These are phyloP conservation scores for Cliona cf. orientalis DNA, from an alignment of 37 sponge, comb jelly and placozoan species.

Conservation along the genomic window DNA sequence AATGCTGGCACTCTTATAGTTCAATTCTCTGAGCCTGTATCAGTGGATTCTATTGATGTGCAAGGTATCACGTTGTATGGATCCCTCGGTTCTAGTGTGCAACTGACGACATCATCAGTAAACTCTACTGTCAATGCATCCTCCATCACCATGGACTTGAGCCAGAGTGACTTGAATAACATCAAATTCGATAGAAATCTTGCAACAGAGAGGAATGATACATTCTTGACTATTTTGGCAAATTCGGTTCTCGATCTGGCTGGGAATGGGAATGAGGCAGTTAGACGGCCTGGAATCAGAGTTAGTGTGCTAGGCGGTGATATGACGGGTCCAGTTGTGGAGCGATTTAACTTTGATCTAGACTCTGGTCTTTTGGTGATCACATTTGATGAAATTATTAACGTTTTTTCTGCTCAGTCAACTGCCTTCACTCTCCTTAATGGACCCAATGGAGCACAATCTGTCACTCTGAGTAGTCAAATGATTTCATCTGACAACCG, in stretches of 20 bases:
- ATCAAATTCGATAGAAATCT: constrained; percentile 46
- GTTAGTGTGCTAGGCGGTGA: constrained; percentile 39
- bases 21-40: constrained; percentile 80
- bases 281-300: constrained; percentile 40
- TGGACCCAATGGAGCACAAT: constrained; percentile 43
- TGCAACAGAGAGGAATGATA: constrained; percentile 34
- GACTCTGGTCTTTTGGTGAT: constrained; percentile 57
- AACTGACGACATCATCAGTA: constrained; percentile 36
- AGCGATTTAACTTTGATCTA: constrained; percentile 60
- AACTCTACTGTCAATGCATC: constrained; percentile 33
- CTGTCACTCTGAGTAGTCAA: constrained; percentile 28
- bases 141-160: constrained; percentile 45
- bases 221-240: constrained; percentile 43
- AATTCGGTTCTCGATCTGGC: constrained; percentile 58
- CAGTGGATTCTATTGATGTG: constrained; percentile 17
- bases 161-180: constrained; percentile 52
- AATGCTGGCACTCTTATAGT: constrained; percentile 63
- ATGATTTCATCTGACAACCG: constrained; percentile 21
- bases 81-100: constrained; percentile 16
- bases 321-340: constrained; percentile 53
- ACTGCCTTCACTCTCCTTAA: constrained; percentile 48
- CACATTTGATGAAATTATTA: constrained; percentile 69
- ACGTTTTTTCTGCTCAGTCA: constrained; percentile 42
- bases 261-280: constrained; percentile 36
- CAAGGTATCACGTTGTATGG: constrained; percentile 43